phyloP scores from a whole-genome alignment of 2,113 vertebrate genomes.

The Dinomys branickii region DNA sequence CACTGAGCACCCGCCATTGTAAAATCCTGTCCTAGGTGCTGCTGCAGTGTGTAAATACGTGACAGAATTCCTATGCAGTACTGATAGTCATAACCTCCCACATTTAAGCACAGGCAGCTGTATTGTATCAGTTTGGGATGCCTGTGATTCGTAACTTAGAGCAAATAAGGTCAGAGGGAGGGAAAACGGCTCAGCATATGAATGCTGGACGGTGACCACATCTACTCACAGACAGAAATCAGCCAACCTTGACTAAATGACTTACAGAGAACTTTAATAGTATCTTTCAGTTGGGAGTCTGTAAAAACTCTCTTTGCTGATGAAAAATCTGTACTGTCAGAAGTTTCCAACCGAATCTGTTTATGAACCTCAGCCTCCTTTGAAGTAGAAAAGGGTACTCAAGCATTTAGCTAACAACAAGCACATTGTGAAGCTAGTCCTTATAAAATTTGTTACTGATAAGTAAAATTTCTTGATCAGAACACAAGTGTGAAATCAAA shows the following conservation, averaged over 20 bases:
- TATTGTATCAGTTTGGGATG: not conserved
- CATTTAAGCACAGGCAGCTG: not conserved
- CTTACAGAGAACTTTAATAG: slow-evolving; percentile 68
- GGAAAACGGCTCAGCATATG: not conserved
- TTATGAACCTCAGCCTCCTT: slow-evolving; percentile 63
- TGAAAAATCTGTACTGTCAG: slow-evolving; percentile 65
- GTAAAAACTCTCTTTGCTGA: slow-evolving; percentile 33
- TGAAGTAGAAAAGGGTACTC: slow-evolving; percentile 66
- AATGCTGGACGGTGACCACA: slow-evolving; percentile 39
- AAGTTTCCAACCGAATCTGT: slow-evolving; percentile 67
- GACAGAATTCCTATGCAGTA: not conserved
- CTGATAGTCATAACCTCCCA: not conserved
- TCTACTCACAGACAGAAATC: slow-evolving; percentile 52
- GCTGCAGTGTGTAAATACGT: not conserved
- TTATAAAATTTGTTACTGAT: slow-evolving; percentile 13
- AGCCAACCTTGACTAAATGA: slow-evolving; percentile 52
- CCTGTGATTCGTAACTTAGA: slow-evolving; percentile 3
- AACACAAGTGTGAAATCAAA: slow-evolving; percentile 50
- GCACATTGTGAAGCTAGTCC: slow-evolving; percentile 11
- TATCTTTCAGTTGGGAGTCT: slow-evolving; percentile 57
- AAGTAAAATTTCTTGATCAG: slow-evolving; percentile 36
- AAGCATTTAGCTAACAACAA: slow-evolving; percentile 50
- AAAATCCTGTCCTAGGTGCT: not conserved
- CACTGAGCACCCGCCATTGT: not conserved
- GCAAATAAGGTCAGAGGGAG: not conserved